Base-by-base conservation (phyloP, 2,888 invertebrate species). In the Oscheius sp. region DNA sequence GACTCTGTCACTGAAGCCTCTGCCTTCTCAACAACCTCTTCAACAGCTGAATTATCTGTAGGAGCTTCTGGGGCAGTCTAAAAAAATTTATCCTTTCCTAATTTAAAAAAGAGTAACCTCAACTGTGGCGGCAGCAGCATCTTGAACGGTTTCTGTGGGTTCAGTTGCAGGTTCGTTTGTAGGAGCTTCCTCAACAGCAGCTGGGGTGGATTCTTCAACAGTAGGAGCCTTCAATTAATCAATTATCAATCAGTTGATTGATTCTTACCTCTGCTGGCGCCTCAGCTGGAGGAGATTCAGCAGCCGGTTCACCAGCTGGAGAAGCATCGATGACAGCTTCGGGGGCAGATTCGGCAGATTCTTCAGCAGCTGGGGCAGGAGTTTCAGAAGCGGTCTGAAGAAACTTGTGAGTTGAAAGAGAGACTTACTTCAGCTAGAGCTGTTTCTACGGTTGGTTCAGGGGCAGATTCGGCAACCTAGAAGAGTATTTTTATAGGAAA, bases 371-470 rank as follows among this genome's bases (percentile, higher is more conserved):
- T 36, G 36, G 36, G 24, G 47, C 47, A 20, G 20, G 47, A 47
- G 24, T 12, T 41, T 41, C 41, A 20, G 41, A 6, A 12, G 41
- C 41, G 4, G 41, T 20, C 41, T 41, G 3, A 41, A 41, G 20
- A 41, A 41, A 4, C 14, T 17, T 17, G 14, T 9, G 36, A 36
- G 36, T 36, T 36, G 8, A 14, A 51, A 51, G 30, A 51, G n/a
- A 6, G 4, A 12, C 32, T 33, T 20, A 59, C 59, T 30, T 59
- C 59, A 33, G 54, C 36, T 28, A 44, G 59, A n/a, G 54, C 54
- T n/a, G 59, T 5, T 26, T 38, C 44, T 14, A 41, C 41, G 4
- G 41, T 24, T 12, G 38, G n/a, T 24, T 62, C 47, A 14, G 62
- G 28, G 24, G 49, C 47, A 9, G 62, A 24, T 14, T 62, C 47